Percentiles rank a stretch among this genome's conserved stretches.
phyloP scores from a whole-genome alignment of 2,888 invertebrate species.

The Lasioglossum marginatum region DNA sequence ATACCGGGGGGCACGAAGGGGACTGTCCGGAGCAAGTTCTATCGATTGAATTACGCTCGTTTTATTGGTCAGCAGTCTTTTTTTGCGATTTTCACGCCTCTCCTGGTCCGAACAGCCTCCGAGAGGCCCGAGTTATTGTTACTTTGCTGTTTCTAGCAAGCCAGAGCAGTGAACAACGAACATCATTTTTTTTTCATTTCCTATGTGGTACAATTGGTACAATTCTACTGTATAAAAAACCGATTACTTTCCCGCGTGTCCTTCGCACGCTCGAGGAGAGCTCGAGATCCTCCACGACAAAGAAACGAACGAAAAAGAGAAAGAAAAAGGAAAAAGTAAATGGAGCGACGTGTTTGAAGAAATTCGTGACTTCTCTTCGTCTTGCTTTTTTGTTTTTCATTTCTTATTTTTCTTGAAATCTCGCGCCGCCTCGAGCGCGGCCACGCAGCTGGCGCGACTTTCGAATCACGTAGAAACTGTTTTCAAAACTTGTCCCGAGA shows the following conservation, averaged over 20 bases:
- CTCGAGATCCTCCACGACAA: conserved; percentile 30
- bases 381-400: background rate
- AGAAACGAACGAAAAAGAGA: background rate
- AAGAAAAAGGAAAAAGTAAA: background rate
- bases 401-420: conserved; percentile 26
- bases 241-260: conserved; percentile 36
- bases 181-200: conserved; percentile 68
- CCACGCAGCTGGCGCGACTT: conserved; percentile 45
- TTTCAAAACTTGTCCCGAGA: conserved; percentile 43
- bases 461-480: conserved; percentile 53
- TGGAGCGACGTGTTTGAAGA: background rate
- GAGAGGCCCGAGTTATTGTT: conserved; percentile 72
- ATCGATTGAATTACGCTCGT: conserved; percentile 61
- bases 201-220: conserved; percentile 78
- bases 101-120: conserved; percentile 74
- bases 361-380: background rate
- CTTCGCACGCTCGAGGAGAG: conserved; percentile 46
- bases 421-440: conserved; percentile 38
- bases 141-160: conserved; percentile 77
- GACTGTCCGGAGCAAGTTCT: conserved; percentile 72
- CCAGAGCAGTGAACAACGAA: conserved; percentile 82
- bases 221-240: conserved; percentile 81
- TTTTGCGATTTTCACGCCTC: conserved; percentile 42
- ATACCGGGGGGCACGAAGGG: conserved; percentile 74
- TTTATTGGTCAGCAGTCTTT: conserved; percentile 61